phyloP scores from a whole-genome alignment of 1,140 invertebrate species.

The Meloidogyne hapla region DNA sequence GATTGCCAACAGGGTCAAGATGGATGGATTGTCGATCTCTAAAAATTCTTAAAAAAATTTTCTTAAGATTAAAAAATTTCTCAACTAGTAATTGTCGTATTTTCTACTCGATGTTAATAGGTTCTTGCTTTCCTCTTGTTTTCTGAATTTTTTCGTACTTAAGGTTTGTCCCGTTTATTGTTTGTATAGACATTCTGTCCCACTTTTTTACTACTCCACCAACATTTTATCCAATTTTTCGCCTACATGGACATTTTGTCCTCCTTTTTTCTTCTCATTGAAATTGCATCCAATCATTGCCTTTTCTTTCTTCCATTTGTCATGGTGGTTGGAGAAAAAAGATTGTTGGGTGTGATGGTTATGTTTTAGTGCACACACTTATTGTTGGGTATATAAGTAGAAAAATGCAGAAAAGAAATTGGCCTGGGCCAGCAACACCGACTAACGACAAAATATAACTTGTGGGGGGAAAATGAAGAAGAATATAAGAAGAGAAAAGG shows the following conservation, averaged over 20 bases:
- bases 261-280: background rate
- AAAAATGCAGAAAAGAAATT: constrained; percentile 7
- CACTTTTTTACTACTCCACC: no score
- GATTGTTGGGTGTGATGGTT: background rate
- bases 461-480: background rate
- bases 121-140: no score
- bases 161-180: no score
- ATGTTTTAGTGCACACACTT: background rate
- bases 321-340: background rate
- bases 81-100: background rate
- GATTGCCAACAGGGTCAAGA: no score
- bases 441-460: background rate
- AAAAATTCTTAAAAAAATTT: no score
- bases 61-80: background rate
- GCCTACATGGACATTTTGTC: background rate
- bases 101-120: background rate
- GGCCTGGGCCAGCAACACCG: constrained; percentile 4
- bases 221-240: background rate
- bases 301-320: background rate
- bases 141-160: no score
- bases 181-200: no score
- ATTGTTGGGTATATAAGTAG: background rate
- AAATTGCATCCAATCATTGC: background rate
- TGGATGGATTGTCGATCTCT: no score
- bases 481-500: background rate